Conservation (phyloP, 2,888 invertebrate genomes). For the Tetragnatha montana region DNA sequence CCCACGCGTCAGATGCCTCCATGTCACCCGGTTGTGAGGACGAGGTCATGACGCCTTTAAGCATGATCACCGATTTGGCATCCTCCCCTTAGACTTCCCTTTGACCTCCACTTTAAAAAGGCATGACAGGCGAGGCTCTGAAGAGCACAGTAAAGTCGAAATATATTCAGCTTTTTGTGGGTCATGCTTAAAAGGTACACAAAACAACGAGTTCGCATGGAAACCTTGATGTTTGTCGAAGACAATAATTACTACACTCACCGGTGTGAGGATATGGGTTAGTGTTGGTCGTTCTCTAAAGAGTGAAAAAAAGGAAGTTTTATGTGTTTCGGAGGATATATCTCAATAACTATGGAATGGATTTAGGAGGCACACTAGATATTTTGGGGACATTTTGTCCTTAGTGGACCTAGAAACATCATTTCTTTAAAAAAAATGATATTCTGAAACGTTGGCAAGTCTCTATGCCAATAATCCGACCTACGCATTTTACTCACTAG, state of each 20-base stretch:
- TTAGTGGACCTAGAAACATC: too few relatives aligned
- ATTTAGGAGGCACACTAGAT: too few relatives aligned
- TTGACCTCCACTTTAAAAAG: not conserved
- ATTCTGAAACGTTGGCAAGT: too few relatives aligned
- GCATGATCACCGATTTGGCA: not conserved
- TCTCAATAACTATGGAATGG: too few relatives aligned
- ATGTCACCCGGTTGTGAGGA: conserved; percentile 41
- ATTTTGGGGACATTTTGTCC: too few relatives aligned
- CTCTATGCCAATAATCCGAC: too few relatives aligned
- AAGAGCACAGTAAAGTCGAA: not conserved
- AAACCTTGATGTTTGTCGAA: not conserved
- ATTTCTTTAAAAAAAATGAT: too few relatives aligned
- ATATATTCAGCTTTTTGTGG: not conserved
- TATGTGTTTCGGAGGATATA: too few relatives aligned
- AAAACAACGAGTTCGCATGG: not conserved
- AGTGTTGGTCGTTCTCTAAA: not conserved
- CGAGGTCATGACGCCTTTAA: conserved; percentile 49
- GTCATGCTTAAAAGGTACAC: not conserved
- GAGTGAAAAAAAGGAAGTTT: not conserved
- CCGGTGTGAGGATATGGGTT: not conserved
- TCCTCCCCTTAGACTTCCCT: not conserved
- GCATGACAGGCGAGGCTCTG: not conserved
- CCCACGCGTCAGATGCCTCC: conserved; percentile 58
- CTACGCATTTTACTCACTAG: too few relatives aligned
- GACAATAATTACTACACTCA: not conserved